Evolutionary conservation across 2,113 vertebrate species (phyloP).

Genomic region (Oreochromis niloticus): DNA sequence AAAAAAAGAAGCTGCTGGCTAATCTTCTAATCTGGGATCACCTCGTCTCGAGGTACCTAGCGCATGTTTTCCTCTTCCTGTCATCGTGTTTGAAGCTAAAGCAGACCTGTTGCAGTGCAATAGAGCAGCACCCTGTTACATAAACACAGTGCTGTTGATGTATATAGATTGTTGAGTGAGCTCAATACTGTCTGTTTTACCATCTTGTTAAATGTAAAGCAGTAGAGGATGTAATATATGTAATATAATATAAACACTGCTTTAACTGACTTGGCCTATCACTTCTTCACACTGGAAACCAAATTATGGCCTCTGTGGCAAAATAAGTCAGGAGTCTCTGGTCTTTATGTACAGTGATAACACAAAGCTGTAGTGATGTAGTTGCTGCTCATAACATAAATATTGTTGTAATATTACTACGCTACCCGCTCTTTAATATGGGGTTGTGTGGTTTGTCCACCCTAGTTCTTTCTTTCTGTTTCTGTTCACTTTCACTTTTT

Average conservation of each 20-base stretch:
- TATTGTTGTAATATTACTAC: not conserved
- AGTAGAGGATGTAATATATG: not conserved
- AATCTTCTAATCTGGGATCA: conserved; percentile 50
- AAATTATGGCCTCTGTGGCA: not conserved
- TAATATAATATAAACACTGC: not conserved
- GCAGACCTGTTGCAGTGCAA: not conserved
- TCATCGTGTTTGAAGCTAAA: not conserved
- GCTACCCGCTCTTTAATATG: not conserved
- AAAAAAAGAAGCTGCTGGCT: not conserved
- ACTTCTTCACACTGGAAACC: not conserved
- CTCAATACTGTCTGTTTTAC: not conserved
- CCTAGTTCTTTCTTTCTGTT: not conserved
- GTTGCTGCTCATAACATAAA: not conserved
- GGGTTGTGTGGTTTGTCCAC: not conserved
- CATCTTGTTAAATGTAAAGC: not conserved
- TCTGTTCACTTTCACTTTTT: not conserved
- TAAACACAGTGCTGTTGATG: not conserved
- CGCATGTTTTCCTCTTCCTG: not conserved
- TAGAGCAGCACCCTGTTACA: not conserved
- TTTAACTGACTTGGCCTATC: not conserved
- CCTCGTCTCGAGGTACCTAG: not conserved
- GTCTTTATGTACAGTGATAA: not conserved
- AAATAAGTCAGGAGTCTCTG: not conserved
- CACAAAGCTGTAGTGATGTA: not conserved
- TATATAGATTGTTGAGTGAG: not conserved